These are phyloP conservation scores for Heteropelma amictum DNA, from an alignment of 2,888 invertebrate species.

Conservation along the genomic window DNA sequence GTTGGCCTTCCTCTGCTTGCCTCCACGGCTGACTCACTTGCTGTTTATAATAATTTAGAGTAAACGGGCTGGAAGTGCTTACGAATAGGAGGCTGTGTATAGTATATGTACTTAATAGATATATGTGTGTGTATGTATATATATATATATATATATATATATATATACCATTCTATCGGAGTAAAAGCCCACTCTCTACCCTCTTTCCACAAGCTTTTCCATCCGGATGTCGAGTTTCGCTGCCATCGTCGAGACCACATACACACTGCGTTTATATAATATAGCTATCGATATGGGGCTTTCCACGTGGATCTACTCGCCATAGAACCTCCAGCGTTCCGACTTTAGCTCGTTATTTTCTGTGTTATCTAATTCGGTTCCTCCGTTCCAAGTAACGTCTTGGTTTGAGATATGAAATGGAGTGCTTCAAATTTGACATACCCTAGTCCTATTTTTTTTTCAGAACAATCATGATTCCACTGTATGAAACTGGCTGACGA, in stretches of 20 bases:
- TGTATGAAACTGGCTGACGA: too few relatives aligned
- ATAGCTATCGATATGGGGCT: neutral
- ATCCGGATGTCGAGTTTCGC: conserved; percentile 42
- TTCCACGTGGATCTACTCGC: neutral
- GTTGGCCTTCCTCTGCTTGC: conserved; percentile 21
- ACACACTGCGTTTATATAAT: neutral
- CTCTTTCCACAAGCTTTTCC: conserved; percentile 31
- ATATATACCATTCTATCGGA: conserved; percentile 31
- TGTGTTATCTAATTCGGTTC: neutral
- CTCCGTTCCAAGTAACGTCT: neutral
- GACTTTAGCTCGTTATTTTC: neutral
- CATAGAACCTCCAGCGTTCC: neutral
- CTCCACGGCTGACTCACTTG: conserved; percentile 46
- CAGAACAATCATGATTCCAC: too few relatives aligned
- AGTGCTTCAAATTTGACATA: too few relatives aligned
- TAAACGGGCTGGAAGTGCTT: conserved; percentile 57
- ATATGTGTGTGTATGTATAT: neutral
- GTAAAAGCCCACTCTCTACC: conserved; percentile 33
- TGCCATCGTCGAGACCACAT: conserved; percentile 26
- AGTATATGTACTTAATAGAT: neutral
- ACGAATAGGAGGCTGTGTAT: conserved; percentile 34
- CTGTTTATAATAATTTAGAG: conserved; percentile 62
- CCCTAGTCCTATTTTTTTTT: too few relatives aligned
- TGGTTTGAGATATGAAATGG: too few relatives aligned
- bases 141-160: neutral